These are phyloP conservation scores for Perdita meconis DNA, from an alignment of 2,888 invertebrate genomes.

Conservation along the genomic window DNA sequence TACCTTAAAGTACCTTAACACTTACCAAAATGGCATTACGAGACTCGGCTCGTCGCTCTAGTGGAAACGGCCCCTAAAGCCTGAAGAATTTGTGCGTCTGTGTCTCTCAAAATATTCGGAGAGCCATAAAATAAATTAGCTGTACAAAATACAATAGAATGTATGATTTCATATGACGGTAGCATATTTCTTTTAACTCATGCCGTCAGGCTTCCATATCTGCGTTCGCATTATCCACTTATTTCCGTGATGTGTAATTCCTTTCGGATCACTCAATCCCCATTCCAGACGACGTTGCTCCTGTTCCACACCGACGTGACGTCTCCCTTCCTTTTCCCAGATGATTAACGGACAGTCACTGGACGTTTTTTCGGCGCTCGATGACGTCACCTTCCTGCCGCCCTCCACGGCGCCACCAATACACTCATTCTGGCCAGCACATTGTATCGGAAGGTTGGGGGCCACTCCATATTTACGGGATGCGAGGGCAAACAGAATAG, in stretches of 20 bases:
- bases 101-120: too few species aligned
- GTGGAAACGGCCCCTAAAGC: too few species aligned
- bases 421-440: slow-evolving; percentile 19
- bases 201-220: not conserved
- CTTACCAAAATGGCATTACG: too few species aligned
- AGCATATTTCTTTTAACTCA: too few species aligned
- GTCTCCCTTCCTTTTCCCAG: not conserved
- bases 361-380: slow-evolving; percentile 32
- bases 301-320: slow-evolving; percentile 3
- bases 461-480: slow-evolving; percentile 36
- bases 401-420: slow-evolving; percentile 54
- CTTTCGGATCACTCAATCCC: not conserved
- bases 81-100: too few species aligned
- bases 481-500: slow-evolving; percentile 36
- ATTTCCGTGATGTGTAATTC: not conserved
- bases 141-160: too few species aligned
- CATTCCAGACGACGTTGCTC: not conserved
- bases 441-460: slow-evolving; percentile 19
- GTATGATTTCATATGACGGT: too few species aligned
- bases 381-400: slow-evolving; percentile 58
- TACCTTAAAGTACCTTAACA: too few species aligned
- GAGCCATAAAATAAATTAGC: too few species aligned
- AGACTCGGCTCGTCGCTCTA: too few species aligned
- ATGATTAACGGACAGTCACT: slow-evolving; percentile 43
- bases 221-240: not conserved